These are phyloP conservation scores for Trichopria drosophilae DNA, from an alignment of 2,888 invertebrate genomes.

Conservation along the genomic window DNA sequence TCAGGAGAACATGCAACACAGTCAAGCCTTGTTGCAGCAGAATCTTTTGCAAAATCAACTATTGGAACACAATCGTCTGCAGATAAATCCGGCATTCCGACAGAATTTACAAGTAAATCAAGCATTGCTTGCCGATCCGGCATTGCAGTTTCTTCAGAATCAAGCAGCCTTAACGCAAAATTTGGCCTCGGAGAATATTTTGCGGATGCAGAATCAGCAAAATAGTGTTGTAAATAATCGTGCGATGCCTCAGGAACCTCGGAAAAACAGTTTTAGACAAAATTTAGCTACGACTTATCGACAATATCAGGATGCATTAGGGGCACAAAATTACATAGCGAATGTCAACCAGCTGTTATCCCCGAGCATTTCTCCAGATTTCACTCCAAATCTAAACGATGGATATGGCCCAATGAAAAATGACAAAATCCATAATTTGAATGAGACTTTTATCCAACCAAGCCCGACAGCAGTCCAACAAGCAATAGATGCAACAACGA, in stretches of 20 bases:
- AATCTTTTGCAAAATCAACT: constrained; percentile 45
- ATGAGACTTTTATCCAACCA: constrained; percentile 47
- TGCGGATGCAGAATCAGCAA: constrained; percentile 48
- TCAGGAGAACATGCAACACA: constrained; percentile 56
- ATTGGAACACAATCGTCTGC: constrained; percentile 38
- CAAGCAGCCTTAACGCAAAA: constrained; percentile 37
- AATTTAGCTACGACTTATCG: constrained; percentile 40
- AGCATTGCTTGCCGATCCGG: constrained; percentile 27
- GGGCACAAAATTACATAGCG: constrained; percentile 30
- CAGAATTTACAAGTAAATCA: constrained; percentile 37
- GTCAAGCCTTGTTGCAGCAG: constrained; percentile 46
- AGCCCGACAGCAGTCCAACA: constrained; percentile 34
- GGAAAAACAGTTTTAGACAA: constrained; percentile 42
- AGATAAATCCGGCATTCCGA: constrained; percentile 36
- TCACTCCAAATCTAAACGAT: constrained; percentile 52
- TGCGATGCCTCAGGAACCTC: constrained; percentile 53
- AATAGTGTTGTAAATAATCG: constrained; percentile 39
- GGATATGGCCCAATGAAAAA: constrained; percentile 47
- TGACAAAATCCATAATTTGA: constrained; percentile 45
- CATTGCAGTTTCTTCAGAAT: constrained; percentile 21
- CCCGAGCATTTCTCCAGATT: constrained; percentile 48
- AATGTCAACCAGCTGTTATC: constrained; percentile 40
- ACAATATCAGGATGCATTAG: constrained; percentile 38
- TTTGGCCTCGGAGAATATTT: constrained; percentile 40
- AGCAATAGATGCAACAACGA: constrained; percentile 44